Evolutionary conservation across 2,888 invertebrate species (phyloP), one percentile per base, ranked within the genome.

Genomic region (Lutraria lutraria): DNA sequence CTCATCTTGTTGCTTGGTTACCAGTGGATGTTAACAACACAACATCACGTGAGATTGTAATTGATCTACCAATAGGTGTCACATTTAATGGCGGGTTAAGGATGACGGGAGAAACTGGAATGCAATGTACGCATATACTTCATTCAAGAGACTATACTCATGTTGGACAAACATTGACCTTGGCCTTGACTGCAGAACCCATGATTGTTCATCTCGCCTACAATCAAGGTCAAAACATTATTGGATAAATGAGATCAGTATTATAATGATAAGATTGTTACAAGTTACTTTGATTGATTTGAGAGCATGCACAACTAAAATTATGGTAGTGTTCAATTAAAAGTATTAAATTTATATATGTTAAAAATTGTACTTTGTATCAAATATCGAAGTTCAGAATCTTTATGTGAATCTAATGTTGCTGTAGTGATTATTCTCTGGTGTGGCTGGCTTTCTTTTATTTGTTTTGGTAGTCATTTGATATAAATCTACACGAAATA

Each of bases 1-100:
- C 94, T 0, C 93, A 94, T 72, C 34, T 94, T 1, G 90, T 93
- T 34, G 94, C 92, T n/a, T 94, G 94, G 94, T 88, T 93, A 76
- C 94, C 94, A 0, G 81, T 92, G 4, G 92, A 90, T 63, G 29
- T 53, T 19, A 43, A 53, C 25, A 83, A 87, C 56, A 82, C 83
- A 52, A 31, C 54, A 3, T 79, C 85, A 85, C 76, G 13, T 19
- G 21, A 52, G n/a, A 29, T 79, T 2, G 54, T 25, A 19, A 15
- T 85, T 31, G 34, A 85, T 54, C 79, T 85, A n/a, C 85, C 76
- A 79, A n/a, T 6, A 12, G 84, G 43, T 52, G n/a, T 43, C 13
- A 60, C 25, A 25, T 52, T 34, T 2, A 34, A 31, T 25, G 19
- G 29, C 3, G 79, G 54, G 1, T 54, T 76, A 54, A 79, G 56